Evolutionary conservation across 2,113 vertebrate species (phyloP), one percentile per base, ranked within the genome.

Genomic region (Stigmatopora nigra): DNA sequence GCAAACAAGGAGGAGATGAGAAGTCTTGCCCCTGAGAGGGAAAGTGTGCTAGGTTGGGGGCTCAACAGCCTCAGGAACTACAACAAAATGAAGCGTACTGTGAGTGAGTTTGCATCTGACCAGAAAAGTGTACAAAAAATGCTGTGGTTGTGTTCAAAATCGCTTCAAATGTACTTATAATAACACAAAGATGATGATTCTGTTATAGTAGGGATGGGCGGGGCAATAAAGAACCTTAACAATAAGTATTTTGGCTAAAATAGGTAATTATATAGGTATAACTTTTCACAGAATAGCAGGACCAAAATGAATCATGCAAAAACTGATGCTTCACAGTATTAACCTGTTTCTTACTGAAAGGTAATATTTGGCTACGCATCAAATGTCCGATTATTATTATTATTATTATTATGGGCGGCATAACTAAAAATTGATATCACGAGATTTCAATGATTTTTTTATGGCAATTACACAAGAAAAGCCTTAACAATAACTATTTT

Each of bases 1-100:
- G 75, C 51, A 70, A 64, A 76, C 36, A 58, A 75, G 72, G 71
- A 68, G 64, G 74, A 81, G 68, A 82, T 70, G 60, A 72, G 81
- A 77, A 31, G 68, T 71, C 65, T 52, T 68, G 47, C 44, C 58
- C 48, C 48, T 62, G 71, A 66, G 52, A 20, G 22, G 53, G 45
- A 55, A 60, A 67, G 57, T 58, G 60, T 62, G 68, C 35, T 68
- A 56, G 62, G 55, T 55, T 75, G 72, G 57, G 65, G 58, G 66
- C 53, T 69, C 63, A 64, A 63, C 56, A 16, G 38, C 47, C 57
- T 65, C 67, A 46, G 64, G 31, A 64, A 61, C 25, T 47, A 62
- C 41, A 77, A 78, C 16, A 2, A 51, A 70, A 80, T 41, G 64
- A 64, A 70, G 44, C 17, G 47, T 52, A 10, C 10, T 55, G 64